Conservation (phyloP, 2,113 vertebrate genomes). For the Neofelis nebulosa region DNA sequence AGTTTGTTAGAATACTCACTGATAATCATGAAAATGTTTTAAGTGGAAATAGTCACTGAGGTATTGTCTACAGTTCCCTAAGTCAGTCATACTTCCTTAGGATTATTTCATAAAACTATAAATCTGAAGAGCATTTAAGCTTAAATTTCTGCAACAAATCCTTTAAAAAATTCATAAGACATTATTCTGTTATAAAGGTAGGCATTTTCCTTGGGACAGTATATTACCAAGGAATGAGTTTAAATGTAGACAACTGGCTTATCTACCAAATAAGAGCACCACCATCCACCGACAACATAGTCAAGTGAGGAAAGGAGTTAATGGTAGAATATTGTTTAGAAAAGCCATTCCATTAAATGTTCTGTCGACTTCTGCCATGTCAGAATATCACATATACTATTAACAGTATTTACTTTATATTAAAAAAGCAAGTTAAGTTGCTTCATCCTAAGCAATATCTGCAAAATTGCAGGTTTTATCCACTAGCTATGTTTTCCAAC, state of each 20-base stretch:
- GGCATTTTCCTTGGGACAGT: background rate
- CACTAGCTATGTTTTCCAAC: background rate
- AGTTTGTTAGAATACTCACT: background rate
- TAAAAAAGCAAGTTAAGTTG: background rate
- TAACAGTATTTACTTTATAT: background rate
- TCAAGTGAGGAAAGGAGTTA: background rate
- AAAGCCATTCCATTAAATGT: background rate
- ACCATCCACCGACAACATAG: background rate
- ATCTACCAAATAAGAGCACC: background rate
- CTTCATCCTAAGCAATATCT: background rate
- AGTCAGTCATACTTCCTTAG: background rate
- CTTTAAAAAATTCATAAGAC: background rate
- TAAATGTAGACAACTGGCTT: background rate
- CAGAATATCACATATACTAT: background rate
- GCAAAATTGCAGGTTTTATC: background rate
- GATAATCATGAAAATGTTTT: slow-evolving; percentile 18
- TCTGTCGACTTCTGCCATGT: background rate
- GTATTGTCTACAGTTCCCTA: background rate
- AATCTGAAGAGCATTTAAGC: background rate
- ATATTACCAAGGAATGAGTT: background rate
- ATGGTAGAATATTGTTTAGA: background rate
- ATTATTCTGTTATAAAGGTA: background rate
- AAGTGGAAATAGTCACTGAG: background rate
- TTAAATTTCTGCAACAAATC: background rate
- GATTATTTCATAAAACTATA: background rate